Evolutionary conservation across 2,888 invertebrate genomes (phyloP).

Genomic region (Mesorhabditis spiculigera): DNA sequence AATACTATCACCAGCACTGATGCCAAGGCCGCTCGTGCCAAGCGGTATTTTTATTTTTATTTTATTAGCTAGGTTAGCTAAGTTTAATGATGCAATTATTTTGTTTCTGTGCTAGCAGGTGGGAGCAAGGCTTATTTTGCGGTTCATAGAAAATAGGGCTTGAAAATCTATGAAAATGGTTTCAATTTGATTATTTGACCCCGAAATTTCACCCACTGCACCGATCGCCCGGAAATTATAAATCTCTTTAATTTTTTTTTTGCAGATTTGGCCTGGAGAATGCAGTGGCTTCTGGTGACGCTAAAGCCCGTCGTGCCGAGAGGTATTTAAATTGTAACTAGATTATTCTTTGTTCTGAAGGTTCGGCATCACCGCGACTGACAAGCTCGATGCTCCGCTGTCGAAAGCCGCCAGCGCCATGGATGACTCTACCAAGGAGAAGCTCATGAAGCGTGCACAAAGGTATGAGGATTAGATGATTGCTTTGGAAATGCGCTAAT

Average conservation of each 20-base stretch:
- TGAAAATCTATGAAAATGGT: no score
- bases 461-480: neutral
- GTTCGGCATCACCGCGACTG: neutral
- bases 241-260: neutral
- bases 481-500: neutral
- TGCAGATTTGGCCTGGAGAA: neutral
- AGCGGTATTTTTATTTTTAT: neutral
- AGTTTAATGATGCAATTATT: no score
- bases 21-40: slow-evolving; percentile 2
- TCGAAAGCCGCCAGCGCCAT: neutral
- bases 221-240: no score
- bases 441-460: slow-evolving; percentile 1
- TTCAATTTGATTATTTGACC: no score
- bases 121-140: no score
- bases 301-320: neutral
- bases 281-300: neutral
- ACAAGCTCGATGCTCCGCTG: neutral
- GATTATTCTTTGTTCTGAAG: neutral
- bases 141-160: no score
- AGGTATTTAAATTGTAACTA: neutral
- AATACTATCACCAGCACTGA: neutral
- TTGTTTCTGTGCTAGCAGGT: no score
- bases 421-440: neutral
- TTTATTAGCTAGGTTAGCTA: neutral
- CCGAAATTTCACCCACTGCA: no score